phyloP scores from a whole-genome alignment of 1,140 invertebrate genomes.

The Yoshiicerus persimilis region DNA sequence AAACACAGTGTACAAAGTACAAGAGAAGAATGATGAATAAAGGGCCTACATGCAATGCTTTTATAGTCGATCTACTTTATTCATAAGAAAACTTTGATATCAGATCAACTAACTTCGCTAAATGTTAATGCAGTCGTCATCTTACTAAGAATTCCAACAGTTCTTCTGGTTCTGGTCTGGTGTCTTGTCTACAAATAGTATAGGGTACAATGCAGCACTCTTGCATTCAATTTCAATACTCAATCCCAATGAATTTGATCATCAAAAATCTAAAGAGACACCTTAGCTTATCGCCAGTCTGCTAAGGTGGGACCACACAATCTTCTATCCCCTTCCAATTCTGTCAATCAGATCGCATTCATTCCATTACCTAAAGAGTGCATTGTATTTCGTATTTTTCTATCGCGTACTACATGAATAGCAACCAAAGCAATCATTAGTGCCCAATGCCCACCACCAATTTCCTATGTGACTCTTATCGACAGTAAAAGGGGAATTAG shows the following conservation, averaged over 20 bases:
- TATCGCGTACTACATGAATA: neutral
- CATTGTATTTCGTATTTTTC: neutral
- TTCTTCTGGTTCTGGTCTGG: neutral
- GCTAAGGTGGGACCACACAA: constrained; percentile 10
- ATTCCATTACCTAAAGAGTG: neutral
- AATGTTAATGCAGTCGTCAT: neutral
- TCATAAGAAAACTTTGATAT: neutral
- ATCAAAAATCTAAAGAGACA: constrained; percentile 15
- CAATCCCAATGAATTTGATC: neutral
- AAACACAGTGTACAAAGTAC: neutral
- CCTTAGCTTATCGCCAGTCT: neutral
- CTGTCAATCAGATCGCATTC: neutral
- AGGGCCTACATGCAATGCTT: neutral
- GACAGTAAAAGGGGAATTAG: neutral
- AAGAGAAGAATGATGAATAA: neutral
- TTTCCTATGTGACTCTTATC: neutral
- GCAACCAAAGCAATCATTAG: too few relatives aligned
- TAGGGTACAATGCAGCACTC: too few relatives aligned
- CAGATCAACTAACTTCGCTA: neutral
- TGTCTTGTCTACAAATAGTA: neutral
- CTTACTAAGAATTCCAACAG: neutral
- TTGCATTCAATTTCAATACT: neutral
- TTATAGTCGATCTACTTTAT: constrained; percentile 5
- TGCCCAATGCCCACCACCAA: neutral
- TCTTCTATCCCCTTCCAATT: constrained; percentile 11